These are phyloP conservation scores for Pelecanus crispus DNA, from an alignment of 2,113 vertebrate genomes.

Conservation along the genomic window DNA sequence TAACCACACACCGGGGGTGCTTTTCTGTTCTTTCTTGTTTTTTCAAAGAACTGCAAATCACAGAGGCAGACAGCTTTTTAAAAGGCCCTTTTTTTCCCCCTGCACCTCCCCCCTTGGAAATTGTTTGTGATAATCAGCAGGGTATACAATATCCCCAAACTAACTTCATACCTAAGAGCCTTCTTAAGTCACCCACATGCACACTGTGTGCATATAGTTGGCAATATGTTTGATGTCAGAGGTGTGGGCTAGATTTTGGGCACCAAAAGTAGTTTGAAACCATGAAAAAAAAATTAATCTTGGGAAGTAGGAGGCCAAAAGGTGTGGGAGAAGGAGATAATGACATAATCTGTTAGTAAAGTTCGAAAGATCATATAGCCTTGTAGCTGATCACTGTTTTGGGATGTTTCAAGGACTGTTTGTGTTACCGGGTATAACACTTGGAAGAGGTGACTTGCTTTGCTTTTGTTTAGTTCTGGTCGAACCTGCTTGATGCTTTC, in stretches of 20 bases:
- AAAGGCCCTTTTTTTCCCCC: not conserved
- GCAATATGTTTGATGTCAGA: not conserved
- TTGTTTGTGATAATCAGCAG: not conserved
- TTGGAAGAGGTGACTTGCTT: not conserved
- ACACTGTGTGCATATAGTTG: not conserved
- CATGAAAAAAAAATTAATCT: not conserved
- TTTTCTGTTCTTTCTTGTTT: conserved; percentile 9
- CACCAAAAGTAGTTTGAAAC: not conserved
- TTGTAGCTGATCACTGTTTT: not conserved
- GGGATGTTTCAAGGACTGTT: not conserved
- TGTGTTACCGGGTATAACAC: not conserved
- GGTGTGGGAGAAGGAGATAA: not conserved
- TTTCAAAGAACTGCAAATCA: conserved; percentile 20
- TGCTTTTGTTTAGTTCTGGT: not conserved
- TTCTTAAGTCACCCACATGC: not conserved
- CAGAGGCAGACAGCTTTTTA: not conserved
- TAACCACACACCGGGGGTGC: not conserved
- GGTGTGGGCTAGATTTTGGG: not conserved
- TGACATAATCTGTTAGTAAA: not conserved
- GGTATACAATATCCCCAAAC: not conserved
- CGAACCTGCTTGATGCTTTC: not conserved
- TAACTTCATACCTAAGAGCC: not conserved
- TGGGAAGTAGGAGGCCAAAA: not conserved
- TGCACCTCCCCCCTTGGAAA: not conserved
- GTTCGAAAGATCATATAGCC: not conserved